phyloP scores from a whole-genome alignment of 2,797 vertebrate species.

The Sphaeramia orbicularis region DNA sequence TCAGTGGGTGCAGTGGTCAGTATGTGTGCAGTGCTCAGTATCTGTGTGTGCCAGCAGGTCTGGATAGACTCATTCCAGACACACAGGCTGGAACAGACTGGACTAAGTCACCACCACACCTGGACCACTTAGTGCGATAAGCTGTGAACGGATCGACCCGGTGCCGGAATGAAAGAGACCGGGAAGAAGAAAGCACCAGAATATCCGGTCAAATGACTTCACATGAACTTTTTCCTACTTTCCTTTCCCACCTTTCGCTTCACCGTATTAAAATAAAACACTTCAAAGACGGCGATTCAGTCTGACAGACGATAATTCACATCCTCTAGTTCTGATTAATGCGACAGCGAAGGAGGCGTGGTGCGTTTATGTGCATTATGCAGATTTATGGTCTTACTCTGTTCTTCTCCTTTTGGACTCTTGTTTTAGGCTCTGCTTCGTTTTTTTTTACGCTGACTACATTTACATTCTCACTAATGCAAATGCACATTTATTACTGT shows the following conservation, averaged over 20 bases:
- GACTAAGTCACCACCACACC: constrained; percentile 77
- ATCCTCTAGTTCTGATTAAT: background rate
- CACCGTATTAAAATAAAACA: background rate
- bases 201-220: constrained; percentile 40
- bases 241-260: background rate
- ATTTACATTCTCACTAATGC: background rate
- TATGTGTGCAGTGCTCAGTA: constrained; percentile 57
- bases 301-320: background rate
- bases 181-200: constrained; percentile 12
- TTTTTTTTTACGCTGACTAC: background rate
- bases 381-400: background rate
- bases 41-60: constrained; percentile 65
- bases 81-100: constrained; percentile 67
- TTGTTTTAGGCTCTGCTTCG: background rate
- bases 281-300: background rate
- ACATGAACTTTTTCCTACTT: constrained; percentile 16
- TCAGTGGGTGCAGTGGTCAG: too few relatives aligned
- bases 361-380: background rate
- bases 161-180: background rate
- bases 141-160: constrained; percentile 35
- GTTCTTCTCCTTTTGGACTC: background rate
- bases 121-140: constrained; percentile 70
- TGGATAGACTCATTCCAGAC: constrained; percentile 67
- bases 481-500: background rate
- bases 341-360: background rate